Base-by-base conservation (phyloP, 1,140 invertebrate species). In the Hermetia illucens region DNA sequence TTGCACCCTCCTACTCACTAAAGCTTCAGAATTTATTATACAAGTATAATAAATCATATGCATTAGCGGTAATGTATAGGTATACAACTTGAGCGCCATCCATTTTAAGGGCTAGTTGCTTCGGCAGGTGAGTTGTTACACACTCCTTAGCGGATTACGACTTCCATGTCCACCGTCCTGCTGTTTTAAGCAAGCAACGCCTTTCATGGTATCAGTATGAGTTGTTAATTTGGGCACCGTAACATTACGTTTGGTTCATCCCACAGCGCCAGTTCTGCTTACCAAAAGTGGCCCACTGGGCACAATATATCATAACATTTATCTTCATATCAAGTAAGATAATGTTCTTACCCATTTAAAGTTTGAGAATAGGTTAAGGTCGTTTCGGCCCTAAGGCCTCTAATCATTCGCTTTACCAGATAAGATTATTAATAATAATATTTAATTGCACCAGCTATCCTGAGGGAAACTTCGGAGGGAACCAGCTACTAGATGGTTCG, bases 401-500 rank as follows among this genome's bases (percentile, higher is more conserved):
- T 83, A 82, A 82, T 82, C 78, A 80, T 82, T 82, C 72, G 76
- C 80, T 83, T 79, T 82, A 82, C 72, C 70, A 63, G 65, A 73
- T 74, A 65, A 70, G 62, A 74, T 69, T 72, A 65, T 61, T 51
- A 39, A 45, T 49, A 50, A 41, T n/a, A 43, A 44, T 34, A 38
- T 33, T 20, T 39, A 34, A 27, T 65, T 30, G 67, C 64, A 63
- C 70, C 71, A 72, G 71, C 73, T 76, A 75, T 84, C 81, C 80
- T 84, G 77, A 79, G 79, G 77, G 78, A 83, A 85, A 85, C 79
- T 84, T 86, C 79, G 72, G 78, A 76, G 65, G 78, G 77, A 84
- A 85, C 80, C 77, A 82, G 77, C 79, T 82, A 82, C 77, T 81
- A 83, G 79, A 82, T 75, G 74, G 77, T 84, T 84, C 80, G 78